A percentile compares a stretch with the other conserved stretches of the same genome.
phyloP scores from a whole-genome alignment of 2,797 vertebrate species.

The Eidolon dupreanum region DNA sequence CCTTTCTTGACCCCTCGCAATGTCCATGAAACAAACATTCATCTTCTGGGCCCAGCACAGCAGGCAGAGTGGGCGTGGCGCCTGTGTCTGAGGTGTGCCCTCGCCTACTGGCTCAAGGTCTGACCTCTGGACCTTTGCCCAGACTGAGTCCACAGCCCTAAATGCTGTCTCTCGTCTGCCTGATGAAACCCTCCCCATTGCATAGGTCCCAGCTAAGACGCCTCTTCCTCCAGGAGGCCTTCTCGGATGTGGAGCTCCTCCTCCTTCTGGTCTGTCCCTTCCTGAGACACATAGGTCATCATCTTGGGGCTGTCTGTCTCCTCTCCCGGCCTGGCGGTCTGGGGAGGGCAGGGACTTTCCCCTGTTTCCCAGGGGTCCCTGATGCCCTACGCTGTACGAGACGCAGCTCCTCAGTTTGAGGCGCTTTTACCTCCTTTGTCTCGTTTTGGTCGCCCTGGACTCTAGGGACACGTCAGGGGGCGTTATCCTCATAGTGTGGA shows the following conservation, averaged over 20 bases:
- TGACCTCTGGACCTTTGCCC: not conserved
- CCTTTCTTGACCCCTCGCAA: not conserved
- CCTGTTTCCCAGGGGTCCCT: not conserved
- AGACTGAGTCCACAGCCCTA: fast-evolving
- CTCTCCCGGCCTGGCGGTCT: not conserved
- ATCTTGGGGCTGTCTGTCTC: not conserved
- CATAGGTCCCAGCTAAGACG: not conserved
- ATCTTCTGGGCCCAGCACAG: not conserved
- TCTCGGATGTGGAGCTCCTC: not conserved
- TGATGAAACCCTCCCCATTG: not conserved
- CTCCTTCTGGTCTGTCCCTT: not conserved
- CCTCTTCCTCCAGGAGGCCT: not conserved
- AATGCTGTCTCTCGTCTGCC: not conserved
- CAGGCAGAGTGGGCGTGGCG: not conserved
- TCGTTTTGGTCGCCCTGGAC: not conserved
- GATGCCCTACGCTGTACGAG: not conserved
- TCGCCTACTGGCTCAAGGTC: too few relatives aligned
- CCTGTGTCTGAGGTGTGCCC: not conserved
- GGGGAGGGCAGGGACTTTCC: not conserved
- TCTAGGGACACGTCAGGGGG: not conserved
- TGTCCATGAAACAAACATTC: not conserved
- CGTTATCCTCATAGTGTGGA: too few relatives aligned
- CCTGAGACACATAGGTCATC: too few relatives aligned
- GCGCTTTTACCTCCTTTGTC: not conserved
- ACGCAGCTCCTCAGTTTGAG: not conserved